Percentiles rank a stretch among this genome's conserved stretches.
Conservation (phyloP, 2,113 vertebrate genomes). For the Anarhynchus alexandrinus region DNA sequence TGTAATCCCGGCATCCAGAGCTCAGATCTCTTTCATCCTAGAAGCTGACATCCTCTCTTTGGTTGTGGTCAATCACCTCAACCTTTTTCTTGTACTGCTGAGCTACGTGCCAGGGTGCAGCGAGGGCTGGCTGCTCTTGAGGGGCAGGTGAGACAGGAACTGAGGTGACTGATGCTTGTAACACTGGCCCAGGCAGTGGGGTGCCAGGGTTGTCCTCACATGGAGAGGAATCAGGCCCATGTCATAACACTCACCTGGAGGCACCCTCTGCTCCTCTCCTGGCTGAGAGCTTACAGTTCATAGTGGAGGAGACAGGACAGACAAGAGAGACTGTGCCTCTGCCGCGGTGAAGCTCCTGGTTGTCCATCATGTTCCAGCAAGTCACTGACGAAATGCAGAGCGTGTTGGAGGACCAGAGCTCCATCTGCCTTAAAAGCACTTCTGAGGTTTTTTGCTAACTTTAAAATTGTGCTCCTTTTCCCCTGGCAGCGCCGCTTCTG, state of each 20-base stretch:
- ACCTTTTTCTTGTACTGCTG: accelerated
- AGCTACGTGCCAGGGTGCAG: neutral
- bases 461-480: neutral
- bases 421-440: neutral
- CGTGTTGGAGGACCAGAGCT: accelerated
- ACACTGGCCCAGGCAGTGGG: accelerated
- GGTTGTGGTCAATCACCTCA: neutral
- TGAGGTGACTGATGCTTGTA: no score
- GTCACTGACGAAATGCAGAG: neutral
- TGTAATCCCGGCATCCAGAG: neutral
- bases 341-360: accelerated
- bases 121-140: neutral
- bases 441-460: neutral
- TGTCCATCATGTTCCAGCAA: neutral
- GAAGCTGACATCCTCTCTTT: neutral
- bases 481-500: neutral
- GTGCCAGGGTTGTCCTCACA: neutral
- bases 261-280: neutral
- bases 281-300: neutral
- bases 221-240: neutral
- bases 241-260: neutral
- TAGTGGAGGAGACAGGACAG: neutral
- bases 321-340: neutral
- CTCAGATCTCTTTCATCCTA: neutral
- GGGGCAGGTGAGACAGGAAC: neutral